Conservation (phyloP, 2,888 invertebrate species). For the Lasiommata megera region DNA sequence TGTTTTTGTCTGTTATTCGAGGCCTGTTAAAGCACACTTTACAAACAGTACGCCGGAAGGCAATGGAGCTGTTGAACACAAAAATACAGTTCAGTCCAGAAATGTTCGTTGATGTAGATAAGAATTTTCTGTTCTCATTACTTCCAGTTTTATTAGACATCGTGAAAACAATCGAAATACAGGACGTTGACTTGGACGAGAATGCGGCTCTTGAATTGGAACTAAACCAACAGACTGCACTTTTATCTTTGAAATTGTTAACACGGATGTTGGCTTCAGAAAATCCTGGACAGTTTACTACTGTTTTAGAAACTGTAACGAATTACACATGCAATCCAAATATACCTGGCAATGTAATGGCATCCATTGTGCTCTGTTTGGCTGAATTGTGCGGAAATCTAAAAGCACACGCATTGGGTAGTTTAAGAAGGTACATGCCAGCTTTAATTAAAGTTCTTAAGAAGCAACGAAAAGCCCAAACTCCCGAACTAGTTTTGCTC, state of each 20-base stretch:
- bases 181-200: constrained; percentile 50
- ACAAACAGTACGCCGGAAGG: constrained; percentile 87
- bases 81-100: constrained; percentile 87
- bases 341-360: constrained; percentile 83
- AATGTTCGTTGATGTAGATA: constrained; percentile 79
- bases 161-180: constrained; percentile 74
- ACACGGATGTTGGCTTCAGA: constrained; percentile 86
- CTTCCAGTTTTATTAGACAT: constrained; percentile 83
- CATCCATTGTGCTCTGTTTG: constrained; percentile 88
- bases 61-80: constrained; percentile 91
- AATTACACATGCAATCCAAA: constrained; percentile 78
- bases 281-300: constrained; percentile 86
- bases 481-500: constrained; percentile 83
- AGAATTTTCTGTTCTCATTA: constrained; percentile 77
- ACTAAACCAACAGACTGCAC: constrained; percentile 89
- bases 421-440: constrained; percentile 91
- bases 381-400: constrained; percentile 89
- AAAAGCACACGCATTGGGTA: constrained; percentile 87
- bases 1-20: constrained; percentile 90
- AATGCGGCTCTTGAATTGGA: constrained; percentile 81
- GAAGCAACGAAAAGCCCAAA: constrained; percentile 80
- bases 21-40: constrained; percentile 87
- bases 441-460: constrained; percentile 84
- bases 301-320: constrained; percentile 85
- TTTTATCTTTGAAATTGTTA: constrained; percentile 91